Percentiles rank a stretch among this genome's conserved stretches.
phyloP scores from a whole-genome alignment of 30 jellyfish, hydroid and myxozoan genomes.

The Rhopilema esculentum region DNA sequence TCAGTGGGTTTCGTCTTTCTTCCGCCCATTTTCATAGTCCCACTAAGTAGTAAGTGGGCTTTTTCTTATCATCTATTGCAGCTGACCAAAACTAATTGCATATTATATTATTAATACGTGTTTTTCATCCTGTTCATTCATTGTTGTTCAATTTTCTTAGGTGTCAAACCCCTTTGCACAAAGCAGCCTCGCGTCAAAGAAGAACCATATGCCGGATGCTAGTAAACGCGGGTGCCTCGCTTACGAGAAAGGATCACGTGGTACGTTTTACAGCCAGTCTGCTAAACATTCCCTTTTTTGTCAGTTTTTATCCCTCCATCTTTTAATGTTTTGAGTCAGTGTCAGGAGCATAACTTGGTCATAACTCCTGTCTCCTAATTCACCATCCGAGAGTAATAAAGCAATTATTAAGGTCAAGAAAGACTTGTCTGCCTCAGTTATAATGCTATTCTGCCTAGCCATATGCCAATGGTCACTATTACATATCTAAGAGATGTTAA shows the following conservation, averaged over 20 bases:
- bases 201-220: slow-evolving; percentile 89
- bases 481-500: too few relatives aligned
- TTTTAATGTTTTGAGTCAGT: neutral
- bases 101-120: too few relatives aligned
- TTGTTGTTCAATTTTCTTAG: neutral
- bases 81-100: neutral
- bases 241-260: slow-evolving; percentile 64
- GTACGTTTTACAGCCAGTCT: too few relatives aligned
- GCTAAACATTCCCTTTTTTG: neutral
- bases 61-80: neutral
- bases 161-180: slow-evolving; percentile 93
- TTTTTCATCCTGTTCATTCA: neutral
- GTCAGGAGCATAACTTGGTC: neutral
- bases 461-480: too few relatives aligned
- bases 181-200: slow-evolving; percentile 80
- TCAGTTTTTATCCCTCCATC: neutral
- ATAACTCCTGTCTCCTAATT: too few relatives aligned
- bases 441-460: too few relatives aligned
- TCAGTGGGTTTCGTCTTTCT: too few relatives aligned
- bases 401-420: too few relatives aligned
- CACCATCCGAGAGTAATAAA: too few relatives aligned
- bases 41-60: too few relatives aligned
- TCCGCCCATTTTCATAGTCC: too few relatives aligned
- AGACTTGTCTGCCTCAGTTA: too few relatives aligned
- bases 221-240: slow-evolving; percentile 91